Evolutionary conservation across 2,797 vertebrate species (phyloP).

Genomic region (Scyliorhinus canicula): DNA sequence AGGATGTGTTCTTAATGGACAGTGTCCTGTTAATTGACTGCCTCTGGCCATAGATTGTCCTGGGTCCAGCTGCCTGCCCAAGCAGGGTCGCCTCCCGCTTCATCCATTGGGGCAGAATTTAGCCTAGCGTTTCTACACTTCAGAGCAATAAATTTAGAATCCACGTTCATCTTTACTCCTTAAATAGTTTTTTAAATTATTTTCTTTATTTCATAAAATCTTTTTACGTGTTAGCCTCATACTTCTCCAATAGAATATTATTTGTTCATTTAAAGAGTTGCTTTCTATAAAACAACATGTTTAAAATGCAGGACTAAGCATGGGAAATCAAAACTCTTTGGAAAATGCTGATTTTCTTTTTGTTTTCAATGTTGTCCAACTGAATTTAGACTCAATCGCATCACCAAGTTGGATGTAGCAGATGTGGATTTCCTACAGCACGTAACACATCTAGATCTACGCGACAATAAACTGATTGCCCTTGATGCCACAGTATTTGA

Average conservation of each 20-base stretch:
- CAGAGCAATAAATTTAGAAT: neutral
- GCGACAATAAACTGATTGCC: conserved; percentile 79
- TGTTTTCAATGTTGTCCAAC: neutral
- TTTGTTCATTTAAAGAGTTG: neutral
- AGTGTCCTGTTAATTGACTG: neutral
- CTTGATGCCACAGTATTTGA: conserved; percentile 80
- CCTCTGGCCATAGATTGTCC: neutral
- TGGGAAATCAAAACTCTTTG: conserved; percentile 19
- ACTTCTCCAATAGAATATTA: neutral
- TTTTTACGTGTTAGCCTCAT: neutral
- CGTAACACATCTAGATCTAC: conserved; percentile 84
- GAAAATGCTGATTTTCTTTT: neutral
- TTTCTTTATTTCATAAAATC: neutral
- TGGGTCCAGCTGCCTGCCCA: neutral
- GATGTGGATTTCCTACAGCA: conserved; percentile 82
- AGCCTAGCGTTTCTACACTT: neutral
- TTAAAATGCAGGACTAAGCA: neutral
- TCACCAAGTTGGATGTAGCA: conserved; percentile 68
- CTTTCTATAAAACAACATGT: neutral
- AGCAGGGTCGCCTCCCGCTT: neutral
- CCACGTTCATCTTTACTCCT: neutral
- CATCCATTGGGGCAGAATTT: neutral
- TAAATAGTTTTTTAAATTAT: neutral
- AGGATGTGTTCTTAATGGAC: neutral
- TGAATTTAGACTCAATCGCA: conserved; percentile 76